Conservation (phyloP, 2,888 invertebrate species). For the Rhopalosiphum nymphaeae region DNA sequence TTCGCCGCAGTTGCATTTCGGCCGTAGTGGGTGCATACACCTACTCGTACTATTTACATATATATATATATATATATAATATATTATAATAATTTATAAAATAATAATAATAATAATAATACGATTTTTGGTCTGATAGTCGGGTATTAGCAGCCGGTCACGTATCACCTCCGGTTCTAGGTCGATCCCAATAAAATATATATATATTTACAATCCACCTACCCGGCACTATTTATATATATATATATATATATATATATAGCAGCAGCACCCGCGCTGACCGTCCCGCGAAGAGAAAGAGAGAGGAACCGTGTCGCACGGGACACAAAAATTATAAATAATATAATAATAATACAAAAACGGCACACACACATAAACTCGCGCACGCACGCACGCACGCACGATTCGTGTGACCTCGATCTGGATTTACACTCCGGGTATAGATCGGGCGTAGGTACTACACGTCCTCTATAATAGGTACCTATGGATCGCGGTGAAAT, state of each 20-base stretch:
- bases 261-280: slow-evolving; percentile 52
- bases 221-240: background rate
- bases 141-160: slow-evolving; percentile 37
- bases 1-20: background rate
- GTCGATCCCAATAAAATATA: slow-evolving; percentile 29
- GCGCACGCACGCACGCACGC: background rate
- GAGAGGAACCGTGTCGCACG: slow-evolving; percentile 60
- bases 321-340: slow-evolving; percentile 31
- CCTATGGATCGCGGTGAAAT: slow-evolving; percentile 53
- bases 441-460: slow-evolving; percentile 26
- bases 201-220: slow-evolving; percentile 19
- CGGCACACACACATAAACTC: background rate
- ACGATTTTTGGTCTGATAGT: slow-evolving; percentile 41
- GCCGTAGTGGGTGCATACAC: background rate
- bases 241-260: background rate
- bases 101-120: slow-evolving; percentile 23
- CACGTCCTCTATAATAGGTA: background rate
- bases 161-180: slow-evolving; percentile 64
- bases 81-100: slow-evolving; percentile 11
- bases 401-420: slow-evolving; percentile 59
- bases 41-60: background rate
- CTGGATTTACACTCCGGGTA: slow-evolving; percentile 48
- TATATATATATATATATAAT: too few relatives aligned
- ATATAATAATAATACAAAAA: slow-evolving; percentile 46
- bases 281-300: slow-evolving; percentile 48